Conservation (phyloP, 1,140 invertebrate species). For the Neomicropteryx cornuta region DNA sequence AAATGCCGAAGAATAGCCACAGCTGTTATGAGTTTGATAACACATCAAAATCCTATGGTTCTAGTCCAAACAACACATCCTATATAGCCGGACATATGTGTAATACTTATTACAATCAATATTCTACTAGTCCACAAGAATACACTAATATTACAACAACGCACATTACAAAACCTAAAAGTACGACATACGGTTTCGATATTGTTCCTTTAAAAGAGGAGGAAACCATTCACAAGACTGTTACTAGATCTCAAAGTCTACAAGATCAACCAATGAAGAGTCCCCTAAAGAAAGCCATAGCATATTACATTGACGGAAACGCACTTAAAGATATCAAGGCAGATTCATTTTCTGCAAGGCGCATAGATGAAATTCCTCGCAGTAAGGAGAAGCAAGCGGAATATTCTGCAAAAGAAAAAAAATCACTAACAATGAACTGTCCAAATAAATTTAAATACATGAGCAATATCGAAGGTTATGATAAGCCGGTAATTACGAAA, state of each 20-base stretch:
- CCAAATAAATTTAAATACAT: conserved; percentile 34
- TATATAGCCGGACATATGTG: conserved; percentile 33
- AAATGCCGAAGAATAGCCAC: conserved; percentile 31
- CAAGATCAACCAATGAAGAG: conserved; percentile 32
- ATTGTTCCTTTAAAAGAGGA: conserved; percentile 19
- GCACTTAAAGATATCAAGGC: conserved; percentile 21
- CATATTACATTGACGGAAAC: conserved; percentile 44
- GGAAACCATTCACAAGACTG: conserved; percentile 22
- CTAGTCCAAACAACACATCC: conserved; percentile 42
- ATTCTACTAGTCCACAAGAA: conserved; percentile 19
- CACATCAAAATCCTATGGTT: conserved; percentile 46
- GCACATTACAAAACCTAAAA: conserved; percentile 18
- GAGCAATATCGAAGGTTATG: conserved; percentile 32
- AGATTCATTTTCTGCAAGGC: too few species aligned
- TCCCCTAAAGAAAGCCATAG: conserved; percentile 35
- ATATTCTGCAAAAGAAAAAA: conserved; percentile 39
- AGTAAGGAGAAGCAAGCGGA: conserved; percentile 34
- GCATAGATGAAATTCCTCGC: too few species aligned
- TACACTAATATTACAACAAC: not conserved
- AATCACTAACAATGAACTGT: conserved; percentile 33
- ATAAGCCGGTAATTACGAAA: conserved; percentile 31
- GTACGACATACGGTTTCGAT: conserved; percentile 30
- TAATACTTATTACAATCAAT: conserved; percentile 31
- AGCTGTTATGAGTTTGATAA: conserved; percentile 41
- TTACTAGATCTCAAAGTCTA: conserved; percentile 35